Conservation (phyloP, 2,888 invertebrate species). For the Drosophila tanythrix region DNA sequence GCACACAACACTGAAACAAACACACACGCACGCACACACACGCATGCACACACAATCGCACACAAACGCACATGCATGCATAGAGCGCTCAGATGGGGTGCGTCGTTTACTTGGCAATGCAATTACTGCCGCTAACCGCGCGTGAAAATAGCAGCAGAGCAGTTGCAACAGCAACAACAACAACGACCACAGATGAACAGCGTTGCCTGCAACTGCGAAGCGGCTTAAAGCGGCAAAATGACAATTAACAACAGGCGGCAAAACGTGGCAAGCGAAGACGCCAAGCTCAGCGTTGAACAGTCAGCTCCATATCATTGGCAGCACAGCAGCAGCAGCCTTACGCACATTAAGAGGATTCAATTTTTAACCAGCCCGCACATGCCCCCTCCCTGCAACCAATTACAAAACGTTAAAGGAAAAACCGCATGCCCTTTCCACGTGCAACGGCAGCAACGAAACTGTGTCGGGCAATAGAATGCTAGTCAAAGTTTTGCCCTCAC, state of each 20-base stretch:
- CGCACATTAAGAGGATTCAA: conserved; percentile 71
- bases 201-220: conserved; percentile 44
- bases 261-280: conserved; percentile 29
- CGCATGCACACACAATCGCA: conserved; percentile 17
- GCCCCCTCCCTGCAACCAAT: conserved; percentile 1
- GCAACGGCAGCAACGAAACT: conserved; percentile 60
- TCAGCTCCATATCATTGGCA: conserved; percentile 66
- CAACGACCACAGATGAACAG: conserved; percentile 24
- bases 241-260: conserved; percentile 75
- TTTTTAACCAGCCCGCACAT: conserved; percentile 39
- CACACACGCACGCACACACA: conserved; percentile 16
- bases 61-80: conserved; percentile 3
- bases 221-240: conserved; percentile 74
- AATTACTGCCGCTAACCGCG: conserved; percentile 78
- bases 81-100: conserved; percentile 48
- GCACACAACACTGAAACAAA: conserved; percentile 14
- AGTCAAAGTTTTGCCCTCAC: conserved; percentile 65
- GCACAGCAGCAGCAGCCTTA: conserved; percentile 39
- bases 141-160: conserved; percentile 68
- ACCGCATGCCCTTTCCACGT: conserved; percentile 70
- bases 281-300: conserved; percentile 4
- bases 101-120: conserved; percentile 79
- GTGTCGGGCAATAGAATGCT: conserved; percentile 72
- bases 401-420: conserved; percentile 54
- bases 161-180: conserved; percentile 12